Conservation (phyloP, 2,797 vertebrate genomes). For the Coccyzus lansbergi region DNA sequence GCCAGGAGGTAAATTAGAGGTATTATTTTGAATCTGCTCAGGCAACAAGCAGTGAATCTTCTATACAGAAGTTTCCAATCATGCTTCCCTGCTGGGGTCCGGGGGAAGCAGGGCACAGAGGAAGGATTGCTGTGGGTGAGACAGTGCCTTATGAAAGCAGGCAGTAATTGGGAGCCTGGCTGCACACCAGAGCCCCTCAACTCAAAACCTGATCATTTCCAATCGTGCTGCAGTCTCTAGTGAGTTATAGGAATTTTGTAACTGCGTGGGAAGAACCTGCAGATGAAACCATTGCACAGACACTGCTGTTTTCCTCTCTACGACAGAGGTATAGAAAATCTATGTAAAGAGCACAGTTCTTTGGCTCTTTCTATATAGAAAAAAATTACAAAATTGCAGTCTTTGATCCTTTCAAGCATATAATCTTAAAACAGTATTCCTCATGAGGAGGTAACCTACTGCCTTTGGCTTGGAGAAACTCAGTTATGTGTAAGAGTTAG, state of each 20-base stretch:
- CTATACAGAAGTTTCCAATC: neutral
- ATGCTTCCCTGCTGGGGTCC: neutral
- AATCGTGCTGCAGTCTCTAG: neutral
- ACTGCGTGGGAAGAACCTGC: conserved; percentile 35
- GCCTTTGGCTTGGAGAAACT: neutral
- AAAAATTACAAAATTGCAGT: neutral
- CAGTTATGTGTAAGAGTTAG: neutral
- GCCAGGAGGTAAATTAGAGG: neutral
- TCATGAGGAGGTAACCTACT: neutral
- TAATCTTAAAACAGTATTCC: neutral
- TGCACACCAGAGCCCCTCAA: neutral
- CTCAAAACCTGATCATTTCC: neutral
- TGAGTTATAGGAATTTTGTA: neutral
- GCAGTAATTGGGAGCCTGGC: neutral
- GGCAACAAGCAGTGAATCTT: neutral
- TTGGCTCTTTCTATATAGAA: neutral
- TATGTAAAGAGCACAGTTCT: neutral
- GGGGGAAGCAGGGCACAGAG: neutral
- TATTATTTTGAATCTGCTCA: neutral
- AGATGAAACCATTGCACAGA: neutral
- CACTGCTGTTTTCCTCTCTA: neutral
- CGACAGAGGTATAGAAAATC: neutral
- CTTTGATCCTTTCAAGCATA: neutral
- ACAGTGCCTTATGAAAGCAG: neutral
- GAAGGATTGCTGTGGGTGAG: neutral